phyloP scores from a whole-genome alignment of 2,888 invertebrate genomes.

The Bellardia bayeri region DNA sequence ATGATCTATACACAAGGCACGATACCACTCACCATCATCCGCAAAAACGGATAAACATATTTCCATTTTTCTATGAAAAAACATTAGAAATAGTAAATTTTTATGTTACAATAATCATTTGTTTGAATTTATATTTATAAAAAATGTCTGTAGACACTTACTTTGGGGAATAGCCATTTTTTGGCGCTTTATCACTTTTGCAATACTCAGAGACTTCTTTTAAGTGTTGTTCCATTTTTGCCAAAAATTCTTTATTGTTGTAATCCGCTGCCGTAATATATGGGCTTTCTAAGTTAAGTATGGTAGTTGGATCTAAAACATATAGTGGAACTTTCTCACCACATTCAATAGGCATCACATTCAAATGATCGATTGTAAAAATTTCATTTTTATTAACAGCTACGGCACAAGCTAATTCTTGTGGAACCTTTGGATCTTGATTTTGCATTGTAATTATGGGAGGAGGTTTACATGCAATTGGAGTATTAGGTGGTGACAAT shows the following conservation, averaged over 20 bases:
- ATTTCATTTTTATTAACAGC: constrained; percentile 37
- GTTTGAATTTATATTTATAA: neutral
- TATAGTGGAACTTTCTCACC: constrained; percentile 73
- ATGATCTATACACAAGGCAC: constrained; percentile 75
- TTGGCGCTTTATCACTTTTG: constrained; percentile 50
- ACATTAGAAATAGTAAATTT: neutral
- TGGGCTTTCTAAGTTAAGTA: constrained; percentile 66
- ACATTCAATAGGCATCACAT: constrained; percentile 74
- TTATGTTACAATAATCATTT: no score
- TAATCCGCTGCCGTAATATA: constrained; percentile 75
- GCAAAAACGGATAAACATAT: constrained; percentile 76
- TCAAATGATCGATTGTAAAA: constrained; percentile 73
- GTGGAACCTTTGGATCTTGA: neutral
- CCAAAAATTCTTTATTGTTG: constrained; percentile 64
- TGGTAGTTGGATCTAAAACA: constrained; percentile 75
- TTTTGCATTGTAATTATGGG: neutral
- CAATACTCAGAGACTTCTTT: constrained; percentile 73
- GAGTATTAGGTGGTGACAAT: constrained; percentile 62
- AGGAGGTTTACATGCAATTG: constrained; percentile 23
- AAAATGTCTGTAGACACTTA: constrained; percentile 52
- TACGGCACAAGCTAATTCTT: neutral
- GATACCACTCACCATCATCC: constrained; percentile 77
- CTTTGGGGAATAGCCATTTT: constrained; percentile 74
- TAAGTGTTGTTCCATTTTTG: constrained; percentile 71
- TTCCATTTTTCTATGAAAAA: constrained; percentile 73